These are phyloP conservation scores for Hafferia zeledoni DNA, from an alignment of 2,797 vertebrate species.

Conservation along the genomic window DNA sequence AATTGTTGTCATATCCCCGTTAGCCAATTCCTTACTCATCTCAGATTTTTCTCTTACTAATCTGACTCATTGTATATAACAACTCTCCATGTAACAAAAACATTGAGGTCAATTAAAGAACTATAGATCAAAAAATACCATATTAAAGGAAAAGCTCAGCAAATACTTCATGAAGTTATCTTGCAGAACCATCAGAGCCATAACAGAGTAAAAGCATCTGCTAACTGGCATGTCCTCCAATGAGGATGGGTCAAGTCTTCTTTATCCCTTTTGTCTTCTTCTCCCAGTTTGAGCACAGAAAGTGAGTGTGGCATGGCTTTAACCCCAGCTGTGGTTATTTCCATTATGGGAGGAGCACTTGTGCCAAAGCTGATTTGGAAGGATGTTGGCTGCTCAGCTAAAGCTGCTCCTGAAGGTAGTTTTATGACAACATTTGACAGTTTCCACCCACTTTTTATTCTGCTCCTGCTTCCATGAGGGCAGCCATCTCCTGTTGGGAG, in stretches of 20 bases:
- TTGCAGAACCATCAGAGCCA: not conserved
- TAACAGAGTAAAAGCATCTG: not conserved
- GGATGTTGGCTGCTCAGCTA: not conserved
- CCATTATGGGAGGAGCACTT: not conserved
- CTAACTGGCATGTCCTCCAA: not conserved
- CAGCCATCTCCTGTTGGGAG: not conserved
- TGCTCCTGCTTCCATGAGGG: not conserved
- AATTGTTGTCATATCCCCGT: not conserved
- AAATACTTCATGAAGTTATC: not conserved
- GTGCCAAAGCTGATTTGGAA: not conserved
- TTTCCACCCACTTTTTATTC: not conserved
- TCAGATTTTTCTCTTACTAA: not conserved
- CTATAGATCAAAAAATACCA: not conserved
- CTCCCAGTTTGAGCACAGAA: not conserved
- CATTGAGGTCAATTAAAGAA: constrained; percentile 1
- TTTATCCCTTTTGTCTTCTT: not conserved
- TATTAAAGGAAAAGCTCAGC: not conserved
- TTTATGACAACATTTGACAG: not conserved
- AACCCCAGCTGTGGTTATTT: not conserved
- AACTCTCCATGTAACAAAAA: not conserved
- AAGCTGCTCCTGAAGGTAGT: not conserved
- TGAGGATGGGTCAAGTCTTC: not conserved
- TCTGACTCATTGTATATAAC: constrained; percentile 14
- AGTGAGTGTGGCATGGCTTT: not conserved
- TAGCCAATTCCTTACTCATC: constrained; percentile 31